Base-by-base conservation (phyloP, 2,888 invertebrate species). In the Trypoxylon attenuatum region DNA sequence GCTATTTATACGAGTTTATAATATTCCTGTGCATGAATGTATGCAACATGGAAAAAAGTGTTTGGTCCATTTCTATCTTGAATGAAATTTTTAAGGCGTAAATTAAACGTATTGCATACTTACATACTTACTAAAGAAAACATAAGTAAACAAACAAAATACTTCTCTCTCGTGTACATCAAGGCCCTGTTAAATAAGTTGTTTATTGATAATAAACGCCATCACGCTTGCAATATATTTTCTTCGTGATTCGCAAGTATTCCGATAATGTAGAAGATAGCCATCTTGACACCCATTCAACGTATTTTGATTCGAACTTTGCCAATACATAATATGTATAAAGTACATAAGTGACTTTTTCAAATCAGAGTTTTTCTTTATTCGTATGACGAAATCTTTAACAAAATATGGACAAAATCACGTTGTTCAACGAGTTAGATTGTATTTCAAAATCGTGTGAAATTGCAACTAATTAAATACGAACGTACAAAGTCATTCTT, bases 171-270 rank as follows among this genome's bases (percentile, higher is more conserved):
- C 82, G 82, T 87, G 85, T 86, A 87, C 82, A 86, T 86, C 84
- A 84, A 84, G 78, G 84, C 84, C 81, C 84, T 87, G 85, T 86
- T 86, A 84, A 86, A 85, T 86, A 86, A 85, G 84, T 86, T 87
- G 85, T 86, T 87, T 85, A 86, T 83, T 82, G 78, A 85, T 85
- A 87, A 87, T 87, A 87, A 87, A 87, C 83, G 87, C 86, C 86
- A 86, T 86, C 84, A 87, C 82, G 87, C 87, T 87, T 87, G 86
- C 84, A 82, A 57, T 54, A 69, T 15, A 29, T 63, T 46, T 57
- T 41, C 51, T 29, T 45, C 29, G 50, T 64, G n/a, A n/a, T n/a
- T n/a, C n/a, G n/a, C n/a, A n/a, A n/a, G n/a, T n/a, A n/a, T n/a
- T n/a, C n/a, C n/a, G n/a, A n/a, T n/a, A n/a, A n/a, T n/a, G n/a